Conservation (phyloP, 2,113 vertebrate genomes). For the Lipophrys pholis region DNA sequence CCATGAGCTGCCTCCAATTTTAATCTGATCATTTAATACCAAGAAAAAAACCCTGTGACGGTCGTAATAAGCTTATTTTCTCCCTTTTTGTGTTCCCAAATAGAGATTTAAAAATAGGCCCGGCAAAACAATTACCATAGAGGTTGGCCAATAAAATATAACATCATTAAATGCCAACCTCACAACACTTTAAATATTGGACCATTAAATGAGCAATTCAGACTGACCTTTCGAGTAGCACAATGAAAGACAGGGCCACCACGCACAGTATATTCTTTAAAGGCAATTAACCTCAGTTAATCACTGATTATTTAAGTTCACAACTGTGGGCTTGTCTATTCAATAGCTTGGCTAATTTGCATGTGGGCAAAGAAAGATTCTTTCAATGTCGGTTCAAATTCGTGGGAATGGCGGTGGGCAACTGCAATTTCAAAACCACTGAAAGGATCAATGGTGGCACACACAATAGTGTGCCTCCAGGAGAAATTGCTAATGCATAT, state of each 20-base stretch:
- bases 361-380: too few species aligned
- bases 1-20: too few species aligned
- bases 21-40: too few species aligned
- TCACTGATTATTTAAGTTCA: slow-evolving; percentile 6
- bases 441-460: too few species aligned
- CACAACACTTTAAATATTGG: slow-evolving; percentile 20
- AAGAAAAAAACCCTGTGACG: too few species aligned
- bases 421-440: too few species aligned
- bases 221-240: slow-evolving; percentile 31
- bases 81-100: not conserved
- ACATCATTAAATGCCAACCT: slow-evolving; percentile 24
- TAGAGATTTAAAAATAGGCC: not conserved
- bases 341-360: not conserved
- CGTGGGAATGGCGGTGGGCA: not conserved
- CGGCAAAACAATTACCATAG: not conserved
- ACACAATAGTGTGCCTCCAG: too few species aligned
- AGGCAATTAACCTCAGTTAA: slow-evolving; percentile 13
- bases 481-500: too few species aligned
- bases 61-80: not conserved
- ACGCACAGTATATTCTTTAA: not conserved
- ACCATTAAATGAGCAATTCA: slow-evolving; percentile 13
- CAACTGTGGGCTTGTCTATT: not conserved
- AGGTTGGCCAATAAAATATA: not conserved
- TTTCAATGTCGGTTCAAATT: too few species aligned
- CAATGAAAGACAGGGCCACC: not conserved